phyloP scores from a whole-genome alignment of 2,113 vertebrate genomes.

The Myodes glareolus region DNA sequence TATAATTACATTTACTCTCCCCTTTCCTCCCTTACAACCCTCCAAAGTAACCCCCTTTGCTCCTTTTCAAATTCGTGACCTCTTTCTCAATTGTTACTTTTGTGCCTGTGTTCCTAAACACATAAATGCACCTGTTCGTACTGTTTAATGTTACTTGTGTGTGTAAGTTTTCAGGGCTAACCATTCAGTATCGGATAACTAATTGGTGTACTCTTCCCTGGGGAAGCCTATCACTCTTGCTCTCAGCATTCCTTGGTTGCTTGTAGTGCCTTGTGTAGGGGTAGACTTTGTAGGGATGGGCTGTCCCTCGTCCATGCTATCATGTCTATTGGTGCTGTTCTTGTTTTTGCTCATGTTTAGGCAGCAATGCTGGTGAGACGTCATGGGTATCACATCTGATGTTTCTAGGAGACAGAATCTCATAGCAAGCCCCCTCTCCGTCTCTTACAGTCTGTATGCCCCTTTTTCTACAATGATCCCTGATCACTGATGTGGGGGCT shows the following conservation, averaged over 20 bases:
- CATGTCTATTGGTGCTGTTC: neutral
- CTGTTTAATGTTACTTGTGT: neutral
- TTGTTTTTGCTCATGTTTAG: neutral
- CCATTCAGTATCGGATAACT: neutral
- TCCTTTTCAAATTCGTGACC: neutral
- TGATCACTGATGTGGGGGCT: neutral
- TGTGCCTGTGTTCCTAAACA: neutral
- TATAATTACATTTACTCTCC: neutral
- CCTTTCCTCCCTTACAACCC: neutral
- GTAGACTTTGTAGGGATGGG: neutral
- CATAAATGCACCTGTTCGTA: neutral
- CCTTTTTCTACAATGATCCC: neutral
- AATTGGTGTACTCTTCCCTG: neutral
- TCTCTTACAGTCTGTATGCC: neutral
- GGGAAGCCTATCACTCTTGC: too few species aligned
- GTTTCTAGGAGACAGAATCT: neutral
- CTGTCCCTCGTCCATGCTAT: neutral
- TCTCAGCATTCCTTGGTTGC: neutral
- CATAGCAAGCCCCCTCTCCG: neutral
- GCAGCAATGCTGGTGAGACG: neutral
- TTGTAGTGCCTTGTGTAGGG: neutral
- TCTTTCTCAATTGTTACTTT: neutral
- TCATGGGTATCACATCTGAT: neutral
- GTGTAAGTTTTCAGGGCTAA: neutral
- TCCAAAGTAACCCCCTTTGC: neutral